Evolutionary conservation across 2,797 vertebrate genomes (phyloP).

Genomic region (Arnoldichthys spilopterus): DNA sequence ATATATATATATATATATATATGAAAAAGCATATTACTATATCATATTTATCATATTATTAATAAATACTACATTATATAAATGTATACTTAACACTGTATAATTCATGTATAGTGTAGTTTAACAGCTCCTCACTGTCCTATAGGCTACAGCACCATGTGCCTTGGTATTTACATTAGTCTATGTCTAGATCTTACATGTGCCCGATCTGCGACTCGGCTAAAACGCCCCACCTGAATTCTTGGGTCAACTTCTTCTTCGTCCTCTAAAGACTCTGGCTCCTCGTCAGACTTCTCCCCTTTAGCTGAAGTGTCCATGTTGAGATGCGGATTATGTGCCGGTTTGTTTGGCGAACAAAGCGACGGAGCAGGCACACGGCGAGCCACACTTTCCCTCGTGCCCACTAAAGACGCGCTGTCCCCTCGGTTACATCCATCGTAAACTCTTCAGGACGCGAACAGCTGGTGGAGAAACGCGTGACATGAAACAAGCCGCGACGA

Average conservation of each 20-base stretch:
- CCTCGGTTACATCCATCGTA: background rate
- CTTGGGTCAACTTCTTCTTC: slow-evolving; percentile 94
- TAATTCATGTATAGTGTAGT: no score
- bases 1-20: no score
- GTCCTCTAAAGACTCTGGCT: slow-evolving; percentile 72
- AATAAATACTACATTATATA: no score
- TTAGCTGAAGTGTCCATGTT: slow-evolving; percentile 75
- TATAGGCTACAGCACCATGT: no score
- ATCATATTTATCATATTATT: no score
- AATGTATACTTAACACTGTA: no score
- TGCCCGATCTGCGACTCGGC: no score
- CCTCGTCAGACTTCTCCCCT: slow-evolving; percentile 70
- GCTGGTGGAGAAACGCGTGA: background rate
- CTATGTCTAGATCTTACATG: no score
- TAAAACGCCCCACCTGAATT: slow-evolving; percentile 84
- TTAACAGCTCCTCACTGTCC: no score
- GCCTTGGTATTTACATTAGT: no score
- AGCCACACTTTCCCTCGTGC: background rate
- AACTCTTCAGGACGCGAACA: background rate
- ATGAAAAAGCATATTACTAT: no score
- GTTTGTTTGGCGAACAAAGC: slow-evolving; percentile 38
- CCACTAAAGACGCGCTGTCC: background rate
- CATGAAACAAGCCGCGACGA: background rate
- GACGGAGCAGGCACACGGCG: background rate
- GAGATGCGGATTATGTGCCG: background rate